Percentiles rank a stretch among this genome's conserved stretches.
Conservation (phyloP, 2,888 invertebrate genomes). For the Caenorhabditis zanzibari region DNA sequence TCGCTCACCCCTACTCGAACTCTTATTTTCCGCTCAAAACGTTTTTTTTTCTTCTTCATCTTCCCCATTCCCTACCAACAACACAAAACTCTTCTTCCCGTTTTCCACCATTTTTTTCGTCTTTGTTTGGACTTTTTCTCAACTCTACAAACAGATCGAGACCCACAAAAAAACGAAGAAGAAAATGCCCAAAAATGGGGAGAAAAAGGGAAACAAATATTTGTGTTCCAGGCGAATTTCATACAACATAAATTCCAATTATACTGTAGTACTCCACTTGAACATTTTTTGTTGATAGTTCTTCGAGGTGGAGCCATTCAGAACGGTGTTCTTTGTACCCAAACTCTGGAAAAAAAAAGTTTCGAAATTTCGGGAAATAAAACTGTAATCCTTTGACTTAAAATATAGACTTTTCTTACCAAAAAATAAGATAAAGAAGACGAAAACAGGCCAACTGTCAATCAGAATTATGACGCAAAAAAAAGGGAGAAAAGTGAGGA, state of each 20-base stretch:
- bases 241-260: conserved; percentile 12
- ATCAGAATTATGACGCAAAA: conserved; percentile 39
- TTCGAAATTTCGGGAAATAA: background rate
- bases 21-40: background rate
- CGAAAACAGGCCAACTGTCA: conserved; percentile 23
- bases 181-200: conserved; percentile 21
- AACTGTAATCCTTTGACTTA: background rate
- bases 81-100: conserved; percentile 6
- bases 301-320: background rate
- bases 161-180: background rate
- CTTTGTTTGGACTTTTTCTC: conserved; percentile 29
- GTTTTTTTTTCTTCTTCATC: conserved; percentile 1
- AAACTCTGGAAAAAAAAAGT: background rate
- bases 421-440: background rate
- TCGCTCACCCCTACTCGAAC: conserved; percentile 21
- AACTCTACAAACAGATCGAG: conserved; percentile 25
- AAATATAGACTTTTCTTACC: too few relatives aligned
- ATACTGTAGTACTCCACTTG: background rate
- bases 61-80: background rate
- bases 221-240: conserved; percentile 14
- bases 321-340: conserved; percentile 6
- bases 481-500: conserved; percentile 4
- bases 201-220: conserved; percentile 6
- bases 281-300: background rate
- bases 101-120: background rate